Evolutionary conservation across 2,797 vertebrate species (phyloP).

Genomic region (Lithobates sylvaticus): DNA sequence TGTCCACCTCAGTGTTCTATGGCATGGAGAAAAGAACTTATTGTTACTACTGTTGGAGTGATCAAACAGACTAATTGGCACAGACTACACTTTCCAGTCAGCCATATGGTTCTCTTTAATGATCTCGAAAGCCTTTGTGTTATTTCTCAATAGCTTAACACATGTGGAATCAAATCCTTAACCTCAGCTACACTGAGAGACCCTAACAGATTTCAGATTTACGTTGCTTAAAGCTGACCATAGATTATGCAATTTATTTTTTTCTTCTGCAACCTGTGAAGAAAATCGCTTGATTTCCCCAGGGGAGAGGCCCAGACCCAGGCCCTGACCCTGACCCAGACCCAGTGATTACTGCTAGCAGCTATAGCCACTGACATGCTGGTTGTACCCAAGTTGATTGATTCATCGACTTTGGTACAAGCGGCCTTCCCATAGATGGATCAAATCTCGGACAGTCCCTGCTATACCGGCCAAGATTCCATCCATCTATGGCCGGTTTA

Average conservation of each 20-base stretch:
- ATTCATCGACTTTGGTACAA: too few relatives aligned
- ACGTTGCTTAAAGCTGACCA: not conserved
- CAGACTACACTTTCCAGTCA: conserved; percentile 64
- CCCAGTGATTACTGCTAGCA: too few relatives aligned
- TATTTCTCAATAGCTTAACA: conserved; percentile 70
- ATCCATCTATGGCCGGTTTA: not conserved
- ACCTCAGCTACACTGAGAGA: conserved; percentile 36
- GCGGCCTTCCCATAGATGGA: too few relatives aligned
- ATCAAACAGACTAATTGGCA: conserved; percentile 72
- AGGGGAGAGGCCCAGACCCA: too few relatives aligned
- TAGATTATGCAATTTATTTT: too few relatives aligned
- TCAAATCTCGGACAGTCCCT: too few relatives aligned
- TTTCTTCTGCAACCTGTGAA: too few relatives aligned
- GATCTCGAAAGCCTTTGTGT: conserved; percentile 67
- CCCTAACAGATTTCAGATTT: not conserved
- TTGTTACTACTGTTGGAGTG: conserved; percentile 69
- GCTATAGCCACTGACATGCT: too few relatives aligned
- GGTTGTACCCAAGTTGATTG: too few relatives aligned
- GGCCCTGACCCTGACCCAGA: too few relatives aligned
- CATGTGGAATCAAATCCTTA: conserved; percentile 70
- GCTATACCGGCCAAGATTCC: too few relatives aligned
- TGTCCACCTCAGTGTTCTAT: conserved; percentile 12
- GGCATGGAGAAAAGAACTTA: conserved; percentile 67
- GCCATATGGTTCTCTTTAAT: conserved; percentile 74
- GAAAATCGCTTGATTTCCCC: too few relatives aligned